phyloP scores from a whole-genome alignment of 2,113 vertebrate genomes.

The Salvelinus fontinalis region DNA sequence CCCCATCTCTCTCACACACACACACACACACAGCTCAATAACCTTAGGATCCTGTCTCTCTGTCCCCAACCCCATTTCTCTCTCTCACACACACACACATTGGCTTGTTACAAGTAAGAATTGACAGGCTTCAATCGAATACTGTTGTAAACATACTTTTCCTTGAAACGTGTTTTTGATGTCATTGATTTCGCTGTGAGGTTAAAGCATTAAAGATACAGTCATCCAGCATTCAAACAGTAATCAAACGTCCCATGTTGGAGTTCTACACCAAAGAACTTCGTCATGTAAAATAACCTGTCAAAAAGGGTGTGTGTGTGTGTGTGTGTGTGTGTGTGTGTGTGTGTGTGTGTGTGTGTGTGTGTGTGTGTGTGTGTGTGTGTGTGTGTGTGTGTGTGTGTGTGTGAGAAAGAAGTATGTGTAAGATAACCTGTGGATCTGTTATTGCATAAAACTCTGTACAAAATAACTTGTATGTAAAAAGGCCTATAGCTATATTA shows the following conservation, averaged over 20 bases:
- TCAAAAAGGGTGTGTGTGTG: not conserved
- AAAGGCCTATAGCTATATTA: constrained; percentile 17
- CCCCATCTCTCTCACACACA: not conserved
- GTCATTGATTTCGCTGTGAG: not conserved
- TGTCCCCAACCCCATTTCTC: not conserved
- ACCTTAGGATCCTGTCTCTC: too few species aligned
- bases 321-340: too few species aligned
- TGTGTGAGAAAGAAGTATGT: not conserved
- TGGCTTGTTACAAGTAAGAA: too few species aligned
- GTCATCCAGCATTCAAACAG: not conserved
- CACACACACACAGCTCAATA: too few species aligned
- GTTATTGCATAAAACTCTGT: constrained; percentile 19
- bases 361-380: not conserved
- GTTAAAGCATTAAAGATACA: too few species aligned
- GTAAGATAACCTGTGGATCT: constrained; percentile 22
- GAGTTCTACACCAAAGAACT: constrained; percentile 7
- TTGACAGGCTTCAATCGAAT: not conserved
- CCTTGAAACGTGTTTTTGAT: not conserved
- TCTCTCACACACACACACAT: constrained; percentile 2
- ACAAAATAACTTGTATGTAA: constrained; percentile 27
- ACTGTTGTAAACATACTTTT: not conserved
- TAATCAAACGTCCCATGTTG: too few species aligned
- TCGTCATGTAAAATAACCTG: not conserved
- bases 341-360: too few species aligned
- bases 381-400: not conserved